phyloP scores from a whole-genome alignment of 2,888 invertebrate species.

The Caenorhabditis becei region DNA sequence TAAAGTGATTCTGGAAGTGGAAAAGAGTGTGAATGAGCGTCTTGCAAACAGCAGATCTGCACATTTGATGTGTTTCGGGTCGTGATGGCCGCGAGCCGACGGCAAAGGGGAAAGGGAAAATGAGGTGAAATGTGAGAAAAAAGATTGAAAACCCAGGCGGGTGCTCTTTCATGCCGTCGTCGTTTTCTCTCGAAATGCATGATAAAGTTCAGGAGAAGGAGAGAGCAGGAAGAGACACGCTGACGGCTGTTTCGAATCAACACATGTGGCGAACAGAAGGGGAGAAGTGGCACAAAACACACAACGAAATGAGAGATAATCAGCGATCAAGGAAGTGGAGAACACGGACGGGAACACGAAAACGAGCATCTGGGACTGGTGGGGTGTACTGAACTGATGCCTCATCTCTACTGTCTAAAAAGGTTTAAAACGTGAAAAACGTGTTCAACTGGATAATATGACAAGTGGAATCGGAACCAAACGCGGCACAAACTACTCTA shows the following conservation, averaged over 20 bases:
- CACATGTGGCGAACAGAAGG: constrained; percentile 53
- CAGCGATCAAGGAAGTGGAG: background rate
- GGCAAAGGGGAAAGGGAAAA: constrained; percentile 21
- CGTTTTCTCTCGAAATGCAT: constrained; percentile 22
- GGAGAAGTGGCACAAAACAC: constrained; percentile 35
- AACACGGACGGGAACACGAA: background rate
- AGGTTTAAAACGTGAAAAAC: no score
- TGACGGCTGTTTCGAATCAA: constrained; percentile 48
- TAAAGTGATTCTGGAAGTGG: background rate
- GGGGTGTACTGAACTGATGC: no score
- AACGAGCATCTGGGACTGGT: background rate
- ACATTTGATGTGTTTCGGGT: background rate
- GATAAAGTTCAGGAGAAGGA: constrained; percentile 45
- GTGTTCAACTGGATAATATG: no score
- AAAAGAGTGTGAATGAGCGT: background rate
- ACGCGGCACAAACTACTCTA: no score
- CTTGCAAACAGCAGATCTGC: background rate
- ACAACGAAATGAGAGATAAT: background rate
- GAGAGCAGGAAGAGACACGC: background rate
- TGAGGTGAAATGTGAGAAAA: constrained; percentile 49
- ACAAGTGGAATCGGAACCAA: no score
- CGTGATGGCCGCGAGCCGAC: background rate
- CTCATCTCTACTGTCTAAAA: no score
- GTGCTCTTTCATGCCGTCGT: constrained; percentile 18
- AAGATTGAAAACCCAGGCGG: constrained; percentile 16